Conservation (phyloP, 2,888 invertebrate genomes). For the Melipona beecheii region DNA sequence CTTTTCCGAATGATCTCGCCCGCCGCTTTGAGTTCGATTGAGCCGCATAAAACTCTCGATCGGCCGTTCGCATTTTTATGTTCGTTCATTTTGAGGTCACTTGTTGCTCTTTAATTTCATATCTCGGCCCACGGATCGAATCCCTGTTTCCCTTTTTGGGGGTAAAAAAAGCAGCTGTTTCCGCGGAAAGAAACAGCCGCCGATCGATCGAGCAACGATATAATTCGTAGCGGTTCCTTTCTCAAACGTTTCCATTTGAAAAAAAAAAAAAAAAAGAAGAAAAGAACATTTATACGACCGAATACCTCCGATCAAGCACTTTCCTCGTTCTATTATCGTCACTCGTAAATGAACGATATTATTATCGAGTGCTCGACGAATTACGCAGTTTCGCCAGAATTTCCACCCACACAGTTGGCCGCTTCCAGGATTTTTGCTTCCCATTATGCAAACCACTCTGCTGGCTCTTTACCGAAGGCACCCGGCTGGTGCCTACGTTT, state of each 20-base stretch:
- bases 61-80: slow-evolving; percentile 81
- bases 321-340: background rate
- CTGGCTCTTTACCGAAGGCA: slow-evolving; percentile 5
- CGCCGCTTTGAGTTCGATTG: slow-evolving; percentile 66
- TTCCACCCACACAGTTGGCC: slow-evolving; percentile 2
- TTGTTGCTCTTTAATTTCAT: slow-evolving; percentile 83
- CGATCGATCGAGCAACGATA: background rate
- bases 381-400: slow-evolving; percentile 1
- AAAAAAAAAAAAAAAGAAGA: too few species aligned
- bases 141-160: slow-evolving; percentile 9
- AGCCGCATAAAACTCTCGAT: slow-evolving; percentile 80
- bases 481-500: background rate
- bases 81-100: slow-evolving; percentile 82
- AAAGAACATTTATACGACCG: background rate
- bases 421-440: slow-evolving; percentile 9
- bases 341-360: slow-evolving; percentile 2
- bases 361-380: slow-evolving; percentile 13
- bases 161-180: background rate
- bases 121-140: slow-evolving; percentile 18
- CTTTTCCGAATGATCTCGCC: slow-evolving; percentile 72
- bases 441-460: slow-evolving; percentile 3
- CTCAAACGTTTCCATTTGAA: background rate
- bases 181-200: background rate
- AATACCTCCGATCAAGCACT: background rate
- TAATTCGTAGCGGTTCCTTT: background rate